Evolutionary conservation across 2,888 invertebrate genomes (phyloP), one percentile per base, ranked within the genome.

Genomic region (Stegana nigrithorax): DNA sequence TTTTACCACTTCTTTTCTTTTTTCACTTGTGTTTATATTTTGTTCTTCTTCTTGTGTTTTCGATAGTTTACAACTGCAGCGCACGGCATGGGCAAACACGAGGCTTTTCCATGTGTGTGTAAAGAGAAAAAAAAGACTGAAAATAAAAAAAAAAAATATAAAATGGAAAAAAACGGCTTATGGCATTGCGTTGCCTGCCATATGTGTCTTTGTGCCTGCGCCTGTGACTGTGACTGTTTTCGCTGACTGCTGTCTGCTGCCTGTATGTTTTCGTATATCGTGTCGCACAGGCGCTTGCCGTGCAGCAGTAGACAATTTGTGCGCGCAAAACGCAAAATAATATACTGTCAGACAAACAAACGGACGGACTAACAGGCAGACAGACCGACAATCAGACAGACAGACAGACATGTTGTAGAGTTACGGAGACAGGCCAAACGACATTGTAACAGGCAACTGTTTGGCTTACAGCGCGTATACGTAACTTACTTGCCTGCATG

Each of bases 251-350:
- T 23, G 23, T 23, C 2, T 19, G 47, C 14, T n/a, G 14, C 4
- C 39, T 39, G 39, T 39, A n/a, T 39, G 39, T 36, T n/a, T n/a
- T 14, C 10, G 36, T 36, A 14, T 50, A 25, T 65, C 67, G 73
- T 70, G 67, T 75, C 73, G 75, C 78, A n/a, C n/a, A n/a, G n/a
- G n/a, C n/a, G n/a, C 72, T 73, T 76, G 71, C 80, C 78, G 78
- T 75, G 76, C 78, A 80, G 80, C 75, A 75, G 80, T 75, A 80
- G 75, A 80, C 80, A 75, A 75, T 75, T 75, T 75, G 75, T 75
- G 76, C 72, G 80, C 78, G 75, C 75, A 80, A 73, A 75, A 80
- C 68, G 76, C 72, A 75, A 75, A 80, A 75, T 75, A 80, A 78
- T 78, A 73, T 73, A 80, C 75, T 73, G 58, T 65, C 51, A 66